Percentiles rank a stretch among this genome's conserved stretches.
Evolutionary conservation across 2,888 invertebrate species (phyloP).

Genomic region (Digitonthophagus gazella): DNA sequence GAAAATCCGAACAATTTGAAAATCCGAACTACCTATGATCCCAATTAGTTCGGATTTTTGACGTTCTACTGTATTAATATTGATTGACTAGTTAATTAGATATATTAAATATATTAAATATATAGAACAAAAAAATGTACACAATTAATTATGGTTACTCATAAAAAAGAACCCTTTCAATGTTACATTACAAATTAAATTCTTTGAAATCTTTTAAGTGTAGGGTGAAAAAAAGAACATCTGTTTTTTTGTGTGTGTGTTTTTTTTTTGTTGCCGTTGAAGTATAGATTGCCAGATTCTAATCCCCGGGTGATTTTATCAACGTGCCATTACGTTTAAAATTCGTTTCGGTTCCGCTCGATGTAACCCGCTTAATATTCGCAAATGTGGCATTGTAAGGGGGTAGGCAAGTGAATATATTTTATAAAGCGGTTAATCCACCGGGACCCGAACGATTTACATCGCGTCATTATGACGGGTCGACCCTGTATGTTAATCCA

Average conservation of each 20-base stretch:
- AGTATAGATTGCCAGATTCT: background rate
- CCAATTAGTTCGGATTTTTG: no score
- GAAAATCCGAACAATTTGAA: no score
- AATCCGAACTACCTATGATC: no score
- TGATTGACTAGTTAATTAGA: no score
- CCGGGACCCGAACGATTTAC: background rate
- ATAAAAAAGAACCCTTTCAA: no score
- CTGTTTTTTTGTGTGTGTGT: no score
- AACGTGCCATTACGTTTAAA: background rate
- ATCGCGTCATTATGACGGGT: conserved; percentile 26
- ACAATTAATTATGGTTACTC: background rate
- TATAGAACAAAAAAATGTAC: background rate
- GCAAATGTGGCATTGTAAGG: conserved; percentile 1
- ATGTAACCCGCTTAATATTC: conserved; percentile 2
- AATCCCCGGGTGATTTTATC: conserved; percentile 4
- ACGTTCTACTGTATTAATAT: no score
- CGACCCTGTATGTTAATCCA: conserved; percentile 32
- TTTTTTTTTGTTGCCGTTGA: background rate
- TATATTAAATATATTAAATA: no score
- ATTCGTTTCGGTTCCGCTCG: conserved; percentile 10
- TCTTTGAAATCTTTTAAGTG: background rate
- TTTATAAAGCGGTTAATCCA: conserved; percentile 10
- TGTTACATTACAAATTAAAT: no score
- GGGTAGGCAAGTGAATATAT: conserved; percentile 5
- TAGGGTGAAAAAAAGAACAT: background rate